phyloP scores from a whole-genome alignment of 2,797 vertebrate species.

The Danio kyathit region DNA sequence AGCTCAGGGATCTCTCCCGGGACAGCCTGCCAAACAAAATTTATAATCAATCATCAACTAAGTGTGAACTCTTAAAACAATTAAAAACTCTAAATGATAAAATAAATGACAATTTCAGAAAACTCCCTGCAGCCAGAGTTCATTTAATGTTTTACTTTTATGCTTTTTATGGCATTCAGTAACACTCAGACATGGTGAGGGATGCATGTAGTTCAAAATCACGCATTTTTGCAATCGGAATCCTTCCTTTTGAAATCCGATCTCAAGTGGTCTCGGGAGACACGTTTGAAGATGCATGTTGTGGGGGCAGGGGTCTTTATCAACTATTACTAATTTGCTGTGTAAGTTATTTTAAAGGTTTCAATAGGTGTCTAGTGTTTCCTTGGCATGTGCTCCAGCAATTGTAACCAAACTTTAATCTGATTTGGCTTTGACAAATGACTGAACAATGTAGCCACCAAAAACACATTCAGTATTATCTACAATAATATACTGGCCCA shows the following conservation, averaged over 20 bases:
- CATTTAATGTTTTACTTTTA: not conserved
- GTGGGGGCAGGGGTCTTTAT: slow-evolving; percentile 9
- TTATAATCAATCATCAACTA: too few species aligned
- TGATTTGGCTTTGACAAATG: slow-evolving; percentile 11
- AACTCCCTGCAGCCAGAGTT: not conserved
- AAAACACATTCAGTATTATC: slow-evolving; percentile 10
- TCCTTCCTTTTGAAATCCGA: slow-evolving; percentile 10
- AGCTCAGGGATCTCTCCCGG: too few species aligned
- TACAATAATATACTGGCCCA: slow-evolving; percentile 32
- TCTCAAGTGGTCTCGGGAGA: not conserved
- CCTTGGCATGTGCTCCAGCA: slow-evolving; percentile 20
- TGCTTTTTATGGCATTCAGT: not conserved
- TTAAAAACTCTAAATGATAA: not conserved
- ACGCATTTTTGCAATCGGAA: not conserved
- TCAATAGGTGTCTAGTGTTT: slow-evolving; percentile 30
- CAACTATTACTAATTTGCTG: slow-evolving; percentile 2
- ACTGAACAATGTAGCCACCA: slow-evolving; percentile 40
- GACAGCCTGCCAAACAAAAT: too few species aligned
- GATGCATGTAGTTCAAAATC: not conserved
- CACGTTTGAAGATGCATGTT: not conserved
- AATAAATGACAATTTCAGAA: not conserved
- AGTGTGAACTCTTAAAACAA: too few species aligned
- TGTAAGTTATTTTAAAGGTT: not conserved
- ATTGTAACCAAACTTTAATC: slow-evolving; percentile 46
- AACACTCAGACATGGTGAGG: not conserved